Evolutionary conservation across 1,140 invertebrate genomes (phyloP).

Genomic region (Heliconius eleuchia): DNA sequence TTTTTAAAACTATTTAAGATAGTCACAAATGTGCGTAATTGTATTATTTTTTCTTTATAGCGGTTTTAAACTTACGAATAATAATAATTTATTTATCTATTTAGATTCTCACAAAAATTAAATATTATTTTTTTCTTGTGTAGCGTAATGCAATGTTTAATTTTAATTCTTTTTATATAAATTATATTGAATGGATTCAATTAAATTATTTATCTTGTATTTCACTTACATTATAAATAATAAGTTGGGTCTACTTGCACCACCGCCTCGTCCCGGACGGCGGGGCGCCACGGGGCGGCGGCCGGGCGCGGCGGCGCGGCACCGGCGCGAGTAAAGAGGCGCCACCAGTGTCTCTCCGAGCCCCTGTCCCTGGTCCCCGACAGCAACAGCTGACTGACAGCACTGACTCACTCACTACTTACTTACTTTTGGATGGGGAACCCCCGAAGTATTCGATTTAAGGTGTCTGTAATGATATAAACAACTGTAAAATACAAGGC

Average conservation of each 20-base stretch:
- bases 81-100: too few species aligned
- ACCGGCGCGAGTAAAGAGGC: slow-evolving; percentile 31
- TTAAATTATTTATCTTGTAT: too few species aligned
- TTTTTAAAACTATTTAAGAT: too few species aligned
- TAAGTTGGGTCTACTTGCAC: background rate
- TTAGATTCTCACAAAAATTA: too few species aligned
- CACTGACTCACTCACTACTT: background rate
- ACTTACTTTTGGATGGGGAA: background rate
- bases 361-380: background rate
- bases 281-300: slow-evolving; percentile 31
- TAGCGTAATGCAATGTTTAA: too few species aligned
- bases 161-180: too few species aligned
- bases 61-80: too few species aligned
- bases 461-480: background rate
- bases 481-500: background rate
- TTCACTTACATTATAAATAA: too few species aligned
- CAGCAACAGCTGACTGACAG: background rate
- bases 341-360: slow-evolving; percentile 20
- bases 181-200: too few species aligned
- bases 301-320: slow-evolving; percentile 37
- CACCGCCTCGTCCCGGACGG: slow-evolving; percentile 23
- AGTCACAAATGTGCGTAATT: too few species aligned
- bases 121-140: too few species aligned
- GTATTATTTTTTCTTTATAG: too few species aligned
- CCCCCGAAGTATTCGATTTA: background rate